Conservation (phyloP, 2,113 vertebrate genomes). For the Gopherus flavomarginatus region DNA sequence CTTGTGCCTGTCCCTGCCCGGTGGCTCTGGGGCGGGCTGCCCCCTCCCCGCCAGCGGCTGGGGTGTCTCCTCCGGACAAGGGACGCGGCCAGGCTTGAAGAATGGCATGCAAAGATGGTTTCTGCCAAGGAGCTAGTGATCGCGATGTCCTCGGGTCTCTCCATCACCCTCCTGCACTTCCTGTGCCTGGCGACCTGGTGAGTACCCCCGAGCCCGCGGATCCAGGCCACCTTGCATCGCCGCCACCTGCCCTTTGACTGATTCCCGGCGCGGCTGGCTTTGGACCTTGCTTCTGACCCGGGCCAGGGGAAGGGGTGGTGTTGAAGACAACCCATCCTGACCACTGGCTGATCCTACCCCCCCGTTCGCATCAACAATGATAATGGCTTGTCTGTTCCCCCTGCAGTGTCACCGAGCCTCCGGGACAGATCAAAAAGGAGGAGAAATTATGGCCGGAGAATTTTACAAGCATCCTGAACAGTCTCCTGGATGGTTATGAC, state of each 20-base stretch:
- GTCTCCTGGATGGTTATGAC: slow-evolving; percentile 97
- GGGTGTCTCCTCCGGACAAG: slow-evolving; percentile 79
- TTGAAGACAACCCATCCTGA: not conserved
- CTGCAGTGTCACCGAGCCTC: slow-evolving; percentile 86
- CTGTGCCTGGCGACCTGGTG: slow-evolving; percentile 91
- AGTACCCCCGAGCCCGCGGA: slow-evolving; percentile 73
- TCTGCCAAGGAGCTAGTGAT: slow-evolving; percentile 91
- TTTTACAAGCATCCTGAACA: slow-evolving; percentile 96
- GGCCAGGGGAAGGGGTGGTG: not conserved
- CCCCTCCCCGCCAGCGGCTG: slow-evolving; percentile 52
- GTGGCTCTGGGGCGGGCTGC: slow-evolving; percentile 46
- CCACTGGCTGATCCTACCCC: not conserved
- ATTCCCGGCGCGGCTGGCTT: no score
- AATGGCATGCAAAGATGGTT: slow-evolving; percentile 96
- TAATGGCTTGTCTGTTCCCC: slow-evolving; percentile 29
- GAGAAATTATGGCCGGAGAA: slow-evolving; percentile 95
- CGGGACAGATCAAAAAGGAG: slow-evolving; percentile 88
- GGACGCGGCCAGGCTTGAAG: slow-evolving; percentile 89
- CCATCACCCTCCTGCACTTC: slow-evolving; percentile 88
- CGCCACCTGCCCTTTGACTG: not conserved
- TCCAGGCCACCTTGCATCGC: no score
- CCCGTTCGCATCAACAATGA: not conserved
- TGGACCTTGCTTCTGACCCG: not conserved
- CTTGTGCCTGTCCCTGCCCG: not conserved
- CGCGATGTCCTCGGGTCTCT: slow-evolving; percentile 83